Evolutionary conservation across 2,113 vertebrate genomes (phyloP).

Genomic region (Varanus salvator): DNA sequence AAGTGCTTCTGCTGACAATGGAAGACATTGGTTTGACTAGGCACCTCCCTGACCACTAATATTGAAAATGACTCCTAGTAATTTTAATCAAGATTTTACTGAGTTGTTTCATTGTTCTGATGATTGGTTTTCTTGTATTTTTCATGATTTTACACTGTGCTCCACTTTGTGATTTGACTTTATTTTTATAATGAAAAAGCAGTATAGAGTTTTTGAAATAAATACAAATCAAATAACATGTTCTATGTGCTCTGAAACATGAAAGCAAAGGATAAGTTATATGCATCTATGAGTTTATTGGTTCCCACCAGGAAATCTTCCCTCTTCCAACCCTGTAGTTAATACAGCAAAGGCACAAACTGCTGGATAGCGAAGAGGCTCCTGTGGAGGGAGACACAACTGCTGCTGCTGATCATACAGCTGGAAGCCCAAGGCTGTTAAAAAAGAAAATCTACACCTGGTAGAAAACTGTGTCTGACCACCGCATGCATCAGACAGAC

Average conservation of each 20-base stretch:
- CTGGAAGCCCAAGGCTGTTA: background rate
- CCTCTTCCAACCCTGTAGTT: background rate
- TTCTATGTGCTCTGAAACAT: background rate
- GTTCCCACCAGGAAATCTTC: background rate
- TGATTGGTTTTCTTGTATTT: no score
- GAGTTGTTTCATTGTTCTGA: no score
- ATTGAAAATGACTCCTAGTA: no score
- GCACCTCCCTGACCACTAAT: no score
- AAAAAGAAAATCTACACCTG: background rate
- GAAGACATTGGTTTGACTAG: no score
- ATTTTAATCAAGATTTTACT: no score
- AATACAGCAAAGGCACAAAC: slow-evolving; percentile 18
- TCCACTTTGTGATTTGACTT: no score
- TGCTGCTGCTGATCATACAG: background rate
- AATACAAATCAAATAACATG: no score
- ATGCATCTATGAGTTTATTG: background rate
- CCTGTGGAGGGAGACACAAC: background rate
- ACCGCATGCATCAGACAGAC: background rate
- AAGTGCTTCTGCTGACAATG: no score
- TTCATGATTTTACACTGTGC: no score
- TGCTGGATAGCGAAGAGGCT: background rate
- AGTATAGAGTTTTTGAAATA: no score
- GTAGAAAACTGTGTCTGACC: background rate
- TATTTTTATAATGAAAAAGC: no score
- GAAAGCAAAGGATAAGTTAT: background rate